Evolutionary conservation across 2,888 invertebrate species (phyloP).

Genomic region (Colostygia pectinataria): DNA sequence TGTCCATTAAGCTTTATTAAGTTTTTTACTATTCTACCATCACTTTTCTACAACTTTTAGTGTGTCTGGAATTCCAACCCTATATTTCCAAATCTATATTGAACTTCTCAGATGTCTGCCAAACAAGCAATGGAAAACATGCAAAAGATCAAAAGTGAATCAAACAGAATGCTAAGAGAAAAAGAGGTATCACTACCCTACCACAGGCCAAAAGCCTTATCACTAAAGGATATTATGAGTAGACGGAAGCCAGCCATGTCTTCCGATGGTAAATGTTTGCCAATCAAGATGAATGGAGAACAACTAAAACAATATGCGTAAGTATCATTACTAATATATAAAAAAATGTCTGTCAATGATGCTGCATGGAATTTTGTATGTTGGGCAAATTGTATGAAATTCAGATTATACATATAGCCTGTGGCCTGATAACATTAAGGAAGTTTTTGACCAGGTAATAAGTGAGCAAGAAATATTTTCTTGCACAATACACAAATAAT

Average conservation of each 20-base stretch:
- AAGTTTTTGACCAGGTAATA: no score
- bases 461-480: no score
- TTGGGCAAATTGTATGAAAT: no score
- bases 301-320: constrained; percentile 86
- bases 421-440: no score
- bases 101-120: constrained; percentile 82
- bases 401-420: no score
- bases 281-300: constrained; percentile 86
- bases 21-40: no score
- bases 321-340: constrained; percentile 49
- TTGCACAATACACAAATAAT: constrained; percentile 1
- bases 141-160: constrained; percentile 91
- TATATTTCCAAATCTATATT: no score
- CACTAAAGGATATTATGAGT: constrained; percentile 90
- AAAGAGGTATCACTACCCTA: constrained; percentile 91
- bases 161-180: constrained; percentile 91
- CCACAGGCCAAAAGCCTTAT: constrained; percentile 91
- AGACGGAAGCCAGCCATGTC: constrained; percentile 63
- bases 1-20: no score
- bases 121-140: constrained; percentile 87
- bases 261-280: constrained; percentile 69
- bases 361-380: no score
- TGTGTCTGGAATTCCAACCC: no score
- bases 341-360: no score
- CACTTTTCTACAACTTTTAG: no score